These are phyloP conservation scores for Arothron firmamentum DNA, from an alignment of 2,113 vertebrate genomes.

Conservation along the genomic window DNA sequence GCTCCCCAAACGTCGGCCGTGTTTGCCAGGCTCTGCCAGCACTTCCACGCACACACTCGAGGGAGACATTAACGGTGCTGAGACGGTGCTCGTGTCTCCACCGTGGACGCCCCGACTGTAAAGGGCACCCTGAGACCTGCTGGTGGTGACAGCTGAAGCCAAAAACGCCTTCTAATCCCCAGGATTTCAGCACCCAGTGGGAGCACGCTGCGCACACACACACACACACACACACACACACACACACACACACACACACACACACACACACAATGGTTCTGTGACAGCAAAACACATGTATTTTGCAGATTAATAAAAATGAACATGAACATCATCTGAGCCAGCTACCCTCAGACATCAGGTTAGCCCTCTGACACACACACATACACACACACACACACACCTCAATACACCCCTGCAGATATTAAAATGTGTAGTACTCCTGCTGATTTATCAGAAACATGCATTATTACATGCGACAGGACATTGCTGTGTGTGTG, in stretches of 20 bases:
- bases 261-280: neutral
- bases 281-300: neutral
- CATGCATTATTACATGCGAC: neutral
- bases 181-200: constrained; percentile 56
- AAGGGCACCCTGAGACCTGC: constrained; percentile 47
- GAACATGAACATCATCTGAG: constrained; percentile 1
- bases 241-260: neutral
- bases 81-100: constrained; percentile 24
- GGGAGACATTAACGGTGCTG: constrained; percentile 37
- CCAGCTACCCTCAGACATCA: neutral
- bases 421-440: no score
- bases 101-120: constrained; percentile 34
- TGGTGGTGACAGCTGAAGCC: constrained; percentile 68
- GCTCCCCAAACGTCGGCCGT: neutral
- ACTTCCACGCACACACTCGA: constrained; percentile 15
- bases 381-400: neutral
- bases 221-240: neutral
- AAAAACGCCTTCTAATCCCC: constrained; percentile 60
- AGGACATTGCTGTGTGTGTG: neutral
- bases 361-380: constrained; percentile 9
- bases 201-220: neutral
- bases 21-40: neutral
- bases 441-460: neutral
- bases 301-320: no score
- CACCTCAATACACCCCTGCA: no score